Evolutionary conservation across 2,888 invertebrate species (phyloP).

Genomic region (Carpatolechia fugitivella): DNA sequence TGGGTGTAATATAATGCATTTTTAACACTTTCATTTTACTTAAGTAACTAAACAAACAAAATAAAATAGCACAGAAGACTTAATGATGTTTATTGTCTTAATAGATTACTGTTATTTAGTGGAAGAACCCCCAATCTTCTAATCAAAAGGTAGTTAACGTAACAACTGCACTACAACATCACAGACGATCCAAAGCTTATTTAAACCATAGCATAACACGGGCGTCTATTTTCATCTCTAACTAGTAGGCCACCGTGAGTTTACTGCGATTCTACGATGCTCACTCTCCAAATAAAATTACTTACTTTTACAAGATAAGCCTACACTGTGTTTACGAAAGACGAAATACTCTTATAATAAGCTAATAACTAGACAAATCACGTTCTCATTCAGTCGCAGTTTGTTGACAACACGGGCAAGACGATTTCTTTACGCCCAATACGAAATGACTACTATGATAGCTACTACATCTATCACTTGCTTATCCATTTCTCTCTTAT

Average conservation of each 20-base stretch:
- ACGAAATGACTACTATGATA: background rate
- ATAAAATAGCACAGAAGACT: too few species aligned
- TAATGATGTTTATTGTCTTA: too few species aligned
- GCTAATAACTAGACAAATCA: constrained; percentile 18
- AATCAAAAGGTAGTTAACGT: too few species aligned
- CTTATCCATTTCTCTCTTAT: too few species aligned
- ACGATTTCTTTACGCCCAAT: background rate
- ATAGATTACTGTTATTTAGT: too few species aligned
- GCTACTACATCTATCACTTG: background rate
- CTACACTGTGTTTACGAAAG: constrained; percentile 18
- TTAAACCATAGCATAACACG: background rate
- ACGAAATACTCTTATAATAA: constrained; percentile 14
- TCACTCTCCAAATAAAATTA: background rate
- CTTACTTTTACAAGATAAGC: background rate
- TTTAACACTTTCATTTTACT: too few species aligned
- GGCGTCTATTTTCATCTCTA: background rate
- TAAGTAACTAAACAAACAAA: too few species aligned
- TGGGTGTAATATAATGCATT: too few species aligned
- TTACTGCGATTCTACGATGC: background rate
- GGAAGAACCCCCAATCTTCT: too few species aligned
- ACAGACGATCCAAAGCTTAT: too few species aligned
- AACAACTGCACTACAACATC: too few species aligned
- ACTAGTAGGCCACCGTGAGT: background rate
- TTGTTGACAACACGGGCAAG: constrained; percentile 2
- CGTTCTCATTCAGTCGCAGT: constrained; percentile 8